Base-by-base conservation (phyloP, 2,797 vertebrate genomes). In the Sparidentex hasta region DNA sequence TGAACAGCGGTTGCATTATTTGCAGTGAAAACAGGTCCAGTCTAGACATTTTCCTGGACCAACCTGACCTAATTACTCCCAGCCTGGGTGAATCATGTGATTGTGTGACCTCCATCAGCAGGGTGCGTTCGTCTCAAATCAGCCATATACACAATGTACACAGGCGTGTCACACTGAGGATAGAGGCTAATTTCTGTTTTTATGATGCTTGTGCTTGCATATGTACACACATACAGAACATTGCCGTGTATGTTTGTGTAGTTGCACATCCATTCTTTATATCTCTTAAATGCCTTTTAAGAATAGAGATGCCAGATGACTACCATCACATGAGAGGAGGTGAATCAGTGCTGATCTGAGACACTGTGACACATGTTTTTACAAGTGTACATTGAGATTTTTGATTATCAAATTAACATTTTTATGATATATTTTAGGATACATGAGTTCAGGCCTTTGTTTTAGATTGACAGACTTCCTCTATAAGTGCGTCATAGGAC, bases 11-110 rank as follows among this genome's bases (percentile, higher is more conserved):
- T 46, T 56, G 9, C 38, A 44, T 87, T 88, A 65, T 82, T 87
- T 75, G 75, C 38, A 68, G 66, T 38, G 56, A 83, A 86, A 92
- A 82, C 65, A 89, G 86, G 82, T 78, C 65, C 51, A 56, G 83
- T 91, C 84, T 83, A 80, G 87, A 91, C 72, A 2, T 82, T 78
- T 92, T 84, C 73, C 82, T 80, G 64, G 16, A 80, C 54, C 72
- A 87, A 86, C 64, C 13, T 78, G 78, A 85, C 80, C 61, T 74
- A 66, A 44, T 78, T 87, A 48, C 65, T 54, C 29, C 17, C 71
- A 46, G 57, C 23, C 20, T 25, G 27, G 16, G 5, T 64, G 16
- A 43, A 38, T 41, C 71, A 20, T 48, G 54, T 64, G 73, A 77
- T 48, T 23, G 43, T 27, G 68, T 41, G 16, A 7, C 48, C 5